Evolutionary conservation across 1,140 invertebrate species (phyloP).

Genomic region (Hyles euphorbiae): DNA sequence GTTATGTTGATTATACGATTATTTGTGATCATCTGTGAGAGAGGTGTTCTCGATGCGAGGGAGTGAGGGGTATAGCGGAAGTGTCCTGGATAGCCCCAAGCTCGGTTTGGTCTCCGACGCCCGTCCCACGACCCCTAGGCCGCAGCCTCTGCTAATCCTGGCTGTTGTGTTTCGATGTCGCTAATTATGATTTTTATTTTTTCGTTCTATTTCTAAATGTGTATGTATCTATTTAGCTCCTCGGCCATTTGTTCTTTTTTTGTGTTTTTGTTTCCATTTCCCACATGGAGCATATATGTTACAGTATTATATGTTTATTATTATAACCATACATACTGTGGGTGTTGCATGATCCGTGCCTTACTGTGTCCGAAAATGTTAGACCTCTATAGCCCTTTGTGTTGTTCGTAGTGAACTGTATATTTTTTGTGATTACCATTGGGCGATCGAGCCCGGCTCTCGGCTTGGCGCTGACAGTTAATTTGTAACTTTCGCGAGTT

Average conservation of each 20-base stretch:
- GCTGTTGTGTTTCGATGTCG: conserved; percentile 74
- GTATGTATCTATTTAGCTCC: conserved; percentile 62
- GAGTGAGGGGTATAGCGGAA: conserved; percentile 73
- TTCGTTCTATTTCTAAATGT: conserved; percentile 58
- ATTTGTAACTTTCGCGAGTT: conserved; percentile 20
- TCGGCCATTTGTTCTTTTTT: conserved; percentile 41
- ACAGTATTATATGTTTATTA: conserved; percentile 37
- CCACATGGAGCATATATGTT: conserved; percentile 33
- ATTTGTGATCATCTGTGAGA: conserved; percentile 74
- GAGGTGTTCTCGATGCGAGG: conserved; percentile 74
- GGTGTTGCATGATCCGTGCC: conserved; percentile 74
- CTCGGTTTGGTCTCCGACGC: conserved; percentile 63
- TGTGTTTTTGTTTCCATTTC: conserved; percentile 32
- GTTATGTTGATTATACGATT: conserved; percentile 63
- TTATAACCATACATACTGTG: conserved; percentile 52
- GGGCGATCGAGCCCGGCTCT: conserved; percentile 25
- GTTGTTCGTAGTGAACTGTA: conserved; percentile 67
- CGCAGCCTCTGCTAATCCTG: conserved; percentile 73
- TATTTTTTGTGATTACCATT: conserved; percentile 55
- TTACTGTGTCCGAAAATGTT: conserved; percentile 67
- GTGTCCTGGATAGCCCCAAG: conserved; percentile 67
- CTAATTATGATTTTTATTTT: conserved; percentile 45
- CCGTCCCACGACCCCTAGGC: conserved; percentile 59
- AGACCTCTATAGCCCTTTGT: conserved; percentile 70
- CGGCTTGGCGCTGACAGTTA: conserved; percentile 64